Conservation (phyloP, 1,140 invertebrate species). For the Brachionus asplanchnoidis region DNA sequence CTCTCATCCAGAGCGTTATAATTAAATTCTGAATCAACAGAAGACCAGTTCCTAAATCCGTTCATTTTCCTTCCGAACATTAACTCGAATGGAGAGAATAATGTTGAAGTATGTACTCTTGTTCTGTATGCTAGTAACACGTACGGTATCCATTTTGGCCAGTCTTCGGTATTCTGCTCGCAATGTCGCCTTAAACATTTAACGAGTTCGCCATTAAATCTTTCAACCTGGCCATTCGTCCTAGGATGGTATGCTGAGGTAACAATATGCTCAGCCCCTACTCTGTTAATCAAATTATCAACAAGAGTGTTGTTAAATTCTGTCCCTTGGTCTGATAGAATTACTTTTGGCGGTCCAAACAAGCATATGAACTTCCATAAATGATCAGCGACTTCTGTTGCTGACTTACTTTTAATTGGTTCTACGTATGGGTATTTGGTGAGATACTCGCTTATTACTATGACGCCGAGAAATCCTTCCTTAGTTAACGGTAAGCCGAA, state of each 20-base stretch:
- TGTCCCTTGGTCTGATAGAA: neutral
- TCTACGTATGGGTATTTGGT: neutral
- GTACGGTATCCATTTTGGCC: neutral
- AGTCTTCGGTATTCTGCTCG: neutral
- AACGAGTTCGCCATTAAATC: neutral
- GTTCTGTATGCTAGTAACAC: neutral
- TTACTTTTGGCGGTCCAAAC: neutral
- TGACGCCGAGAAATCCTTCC: neutral
- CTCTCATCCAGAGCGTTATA: neutral
- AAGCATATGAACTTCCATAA: neutral
- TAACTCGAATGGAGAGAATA: neutral
- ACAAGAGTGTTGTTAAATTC: neutral
- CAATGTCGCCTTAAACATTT: neutral
- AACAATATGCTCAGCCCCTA: neutral
- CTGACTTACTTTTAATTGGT: neutral
- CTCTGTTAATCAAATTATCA: neutral
- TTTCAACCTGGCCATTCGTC: neutral
- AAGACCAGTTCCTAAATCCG: neutral
- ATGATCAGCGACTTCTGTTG: neutral
- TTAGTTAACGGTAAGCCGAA: neutral
- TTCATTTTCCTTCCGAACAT: conserved; percentile 7
- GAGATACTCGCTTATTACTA: neutral
- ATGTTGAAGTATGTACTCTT: neutral
- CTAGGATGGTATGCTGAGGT: neutral
- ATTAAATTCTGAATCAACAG: neutral